Evolutionary conservation across 2,797 vertebrate species (phyloP).

Genomic region (Alca torda): DNA sequence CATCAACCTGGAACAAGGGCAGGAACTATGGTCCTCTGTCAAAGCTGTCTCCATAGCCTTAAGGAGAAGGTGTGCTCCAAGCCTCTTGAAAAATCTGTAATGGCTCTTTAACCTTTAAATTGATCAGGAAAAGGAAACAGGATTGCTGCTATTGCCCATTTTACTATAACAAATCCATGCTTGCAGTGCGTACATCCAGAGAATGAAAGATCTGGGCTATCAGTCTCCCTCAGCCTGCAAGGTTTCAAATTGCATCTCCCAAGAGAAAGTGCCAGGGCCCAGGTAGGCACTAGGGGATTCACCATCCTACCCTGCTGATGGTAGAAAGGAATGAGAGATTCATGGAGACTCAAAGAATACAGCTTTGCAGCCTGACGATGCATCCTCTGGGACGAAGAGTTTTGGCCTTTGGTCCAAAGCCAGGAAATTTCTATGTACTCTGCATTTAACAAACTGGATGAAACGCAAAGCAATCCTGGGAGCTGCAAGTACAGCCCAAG

Average conservation of each 20-base stretch:
- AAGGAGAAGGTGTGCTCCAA: not conserved
- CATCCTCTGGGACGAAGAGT: not conserved
- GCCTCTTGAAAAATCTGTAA: not conserved
- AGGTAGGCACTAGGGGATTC: not conserved
- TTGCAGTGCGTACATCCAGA: accelerated
- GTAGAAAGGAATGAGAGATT: not conserved
- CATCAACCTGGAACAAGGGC: not conserved
- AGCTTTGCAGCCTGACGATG: not conserved
- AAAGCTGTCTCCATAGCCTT: not conserved
- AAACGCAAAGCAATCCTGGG: not conserved
- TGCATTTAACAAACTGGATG: not conserved
- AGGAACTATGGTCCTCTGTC: not conserved
- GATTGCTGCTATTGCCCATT: not conserved
- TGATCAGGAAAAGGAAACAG: not conserved
- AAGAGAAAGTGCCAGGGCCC: not conserved
- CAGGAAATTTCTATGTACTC: not conserved
- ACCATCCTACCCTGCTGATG: not conserved
- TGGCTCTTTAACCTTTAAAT: not conserved
- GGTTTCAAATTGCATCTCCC: not conserved
- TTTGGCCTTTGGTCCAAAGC: not conserved
- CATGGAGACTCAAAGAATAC: not conserved
- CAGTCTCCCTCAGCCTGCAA: not conserved
- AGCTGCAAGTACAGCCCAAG: not conserved
- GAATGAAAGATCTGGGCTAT: not conserved
- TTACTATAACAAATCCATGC: not conserved